Conservation (phyloP, 2,797 vertebrate species). For the Spheniscus humboldti region DNA sequence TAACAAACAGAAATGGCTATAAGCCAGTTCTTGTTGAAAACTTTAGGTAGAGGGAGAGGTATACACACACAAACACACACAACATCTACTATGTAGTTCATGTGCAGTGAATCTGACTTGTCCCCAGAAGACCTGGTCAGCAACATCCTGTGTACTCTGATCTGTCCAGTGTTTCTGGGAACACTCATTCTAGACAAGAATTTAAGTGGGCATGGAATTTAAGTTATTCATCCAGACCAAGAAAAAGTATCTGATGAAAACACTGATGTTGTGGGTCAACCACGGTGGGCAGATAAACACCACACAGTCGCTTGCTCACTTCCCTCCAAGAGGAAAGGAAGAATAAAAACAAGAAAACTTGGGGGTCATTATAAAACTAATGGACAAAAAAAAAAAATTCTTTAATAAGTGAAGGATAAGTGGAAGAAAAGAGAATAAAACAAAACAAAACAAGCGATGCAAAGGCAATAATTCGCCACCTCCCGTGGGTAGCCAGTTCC, state of each 20-base stretch:
- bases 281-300: rapidly evolving
- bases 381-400: not conserved
- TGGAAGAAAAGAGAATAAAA: not conserved
- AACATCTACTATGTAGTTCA: not conserved
- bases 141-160: not conserved
- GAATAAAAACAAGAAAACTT: not conserved
- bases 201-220: not conserved
- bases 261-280: not conserved
- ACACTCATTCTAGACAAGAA: not conserved
- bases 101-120: not conserved
- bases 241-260: not conserved
- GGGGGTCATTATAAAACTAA: not conserved
- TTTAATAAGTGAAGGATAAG: not conserved
- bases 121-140: not conserved
- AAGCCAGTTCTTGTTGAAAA: not conserved
- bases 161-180: not conserved
- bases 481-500: not conserved
- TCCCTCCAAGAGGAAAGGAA: not conserved
- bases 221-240: not conserved
- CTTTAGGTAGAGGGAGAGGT: not conserved
- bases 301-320: not conserved
- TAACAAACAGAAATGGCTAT: not conserved
- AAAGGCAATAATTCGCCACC: not conserved
- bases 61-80: not conserved
- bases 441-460: not conserved